Percentiles rank a stretch among this genome's conserved stretches.
These are phyloP conservation scores for Empidonax traillii DNA, from an alignment of 2,113 vertebrate species.

Conservation along the genomic window DNA sequence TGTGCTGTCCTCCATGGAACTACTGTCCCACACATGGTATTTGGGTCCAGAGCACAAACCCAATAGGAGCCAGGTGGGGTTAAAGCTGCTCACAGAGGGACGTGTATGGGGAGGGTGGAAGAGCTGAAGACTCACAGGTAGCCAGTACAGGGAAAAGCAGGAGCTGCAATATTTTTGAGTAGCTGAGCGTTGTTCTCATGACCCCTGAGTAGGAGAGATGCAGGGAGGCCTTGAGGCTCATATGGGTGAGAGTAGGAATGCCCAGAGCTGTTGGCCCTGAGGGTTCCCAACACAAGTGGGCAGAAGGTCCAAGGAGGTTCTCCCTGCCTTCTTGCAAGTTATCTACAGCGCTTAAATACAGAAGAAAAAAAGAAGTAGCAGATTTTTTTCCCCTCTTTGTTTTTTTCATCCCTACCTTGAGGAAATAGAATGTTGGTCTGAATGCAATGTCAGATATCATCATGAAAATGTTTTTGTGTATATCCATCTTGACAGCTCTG, in stretches of 20 bases:
- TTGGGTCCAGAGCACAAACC: background rate
- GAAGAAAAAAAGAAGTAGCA: background rate
- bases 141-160: background rate
- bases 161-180: background rate
- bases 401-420: background rate
- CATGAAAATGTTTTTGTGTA: background rate
- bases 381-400: background rate
- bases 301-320: background rate
- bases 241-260: background rate
- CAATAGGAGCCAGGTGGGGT: background rate
- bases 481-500: background rate
- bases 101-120: rapidly evolving
- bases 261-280: background rate
- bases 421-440: background rate
- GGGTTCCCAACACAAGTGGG: rapidly evolving
- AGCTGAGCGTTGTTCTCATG: background rate
- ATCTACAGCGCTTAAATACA: background rate
- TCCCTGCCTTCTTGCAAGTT: background rate
- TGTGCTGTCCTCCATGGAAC: background rate
- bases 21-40: background rate
- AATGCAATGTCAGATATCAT: background rate
- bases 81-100: background rate
- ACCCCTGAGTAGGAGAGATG: background rate
- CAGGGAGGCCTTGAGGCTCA: background rate
- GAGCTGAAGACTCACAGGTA: background rate